Conservation (phyloP, 2,888 invertebrate species). For the Tanypteryx hageni region DNA sequence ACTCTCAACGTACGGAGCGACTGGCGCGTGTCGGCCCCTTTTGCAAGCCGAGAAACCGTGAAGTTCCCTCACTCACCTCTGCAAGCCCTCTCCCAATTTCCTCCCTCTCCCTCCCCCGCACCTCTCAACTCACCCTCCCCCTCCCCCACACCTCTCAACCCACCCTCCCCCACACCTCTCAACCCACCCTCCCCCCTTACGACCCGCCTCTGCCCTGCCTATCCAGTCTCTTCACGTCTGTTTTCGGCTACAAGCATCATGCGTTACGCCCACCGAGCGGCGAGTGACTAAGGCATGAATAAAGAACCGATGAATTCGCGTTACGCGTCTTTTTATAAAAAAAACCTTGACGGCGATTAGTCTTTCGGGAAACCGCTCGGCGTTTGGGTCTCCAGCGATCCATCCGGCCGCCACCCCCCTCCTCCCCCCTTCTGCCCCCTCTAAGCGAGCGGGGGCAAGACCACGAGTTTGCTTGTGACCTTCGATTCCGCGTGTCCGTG, state of each 20-base stretch:
- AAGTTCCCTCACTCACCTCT: conserved; percentile 12
- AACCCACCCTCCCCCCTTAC: not conserved
- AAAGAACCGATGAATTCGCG: no score
- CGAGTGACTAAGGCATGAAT: not conserved
- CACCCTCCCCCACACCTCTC: not conserved
- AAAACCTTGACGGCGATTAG: no score
- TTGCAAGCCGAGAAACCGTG: conserved; percentile 51
- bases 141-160: not conserved
- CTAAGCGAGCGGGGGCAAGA: no score
- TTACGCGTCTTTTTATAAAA: no score
- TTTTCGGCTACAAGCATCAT: conserved; percentile 26
- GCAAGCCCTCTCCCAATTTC: not conserved
- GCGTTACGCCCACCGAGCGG: not conserved
- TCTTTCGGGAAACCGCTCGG: no score
- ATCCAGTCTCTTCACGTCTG: conserved; percentile 12
- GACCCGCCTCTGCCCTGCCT: not conserved
- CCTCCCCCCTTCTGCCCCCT: no score
- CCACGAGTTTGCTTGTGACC: no score
- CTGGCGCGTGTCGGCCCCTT: conserved; percentile 27
- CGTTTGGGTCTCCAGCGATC: no score
- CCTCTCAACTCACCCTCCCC: no score
- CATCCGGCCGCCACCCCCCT: no score
- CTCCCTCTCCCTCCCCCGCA: not conserved
- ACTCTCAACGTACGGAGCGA: conserved; percentile 8
- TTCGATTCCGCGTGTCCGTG: no score